Evolutionary conservation across 2,113 vertebrate genomes (phyloP).

Genomic region (Onychostoma macrolepis): DNA sequence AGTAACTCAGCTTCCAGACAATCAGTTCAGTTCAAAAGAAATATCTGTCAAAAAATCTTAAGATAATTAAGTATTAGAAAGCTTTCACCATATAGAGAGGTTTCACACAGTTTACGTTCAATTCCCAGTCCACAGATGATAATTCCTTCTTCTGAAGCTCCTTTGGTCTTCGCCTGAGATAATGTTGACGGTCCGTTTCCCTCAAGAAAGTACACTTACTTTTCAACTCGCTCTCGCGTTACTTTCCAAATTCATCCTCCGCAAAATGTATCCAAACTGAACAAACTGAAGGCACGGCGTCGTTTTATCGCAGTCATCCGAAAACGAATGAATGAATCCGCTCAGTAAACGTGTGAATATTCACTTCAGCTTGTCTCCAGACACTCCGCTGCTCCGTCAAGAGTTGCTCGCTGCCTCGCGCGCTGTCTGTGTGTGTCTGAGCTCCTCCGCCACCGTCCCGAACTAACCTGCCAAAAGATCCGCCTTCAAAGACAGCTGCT

Average conservation of each 20-base stretch:
- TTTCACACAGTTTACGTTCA: neutral
- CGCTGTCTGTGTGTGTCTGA: slow-evolving; percentile 27
- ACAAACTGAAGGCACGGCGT: neutral
- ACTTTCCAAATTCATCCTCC: neutral
- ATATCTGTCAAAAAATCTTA: neutral
- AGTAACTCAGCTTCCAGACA: neutral
- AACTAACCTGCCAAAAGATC: slow-evolving; percentile 82
- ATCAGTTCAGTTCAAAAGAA: neutral
- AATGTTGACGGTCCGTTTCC: slow-evolving; percentile 3
- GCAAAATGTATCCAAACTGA: slow-evolving; percentile 28
- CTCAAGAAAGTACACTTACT: slow-evolving; percentile 7
- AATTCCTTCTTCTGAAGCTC: neutral
- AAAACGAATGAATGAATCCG: neutral
- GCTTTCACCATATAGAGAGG: neutral
- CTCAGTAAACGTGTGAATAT: neutral
- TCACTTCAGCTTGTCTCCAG: slow-evolving; percentile 7
- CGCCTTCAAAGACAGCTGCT: slow-evolving; percentile 87
- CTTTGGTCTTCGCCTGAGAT: neutral
- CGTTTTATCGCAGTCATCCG: neutral
- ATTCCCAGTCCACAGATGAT: neutral
- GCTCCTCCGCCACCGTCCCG: slow-evolving; percentile 50
- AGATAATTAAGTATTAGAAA: neutral
- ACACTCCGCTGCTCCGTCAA: neutral
- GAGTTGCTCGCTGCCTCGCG: slow-evolving; percentile 11
- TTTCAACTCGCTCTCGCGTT: slow-evolving; percentile 11